These are phyloP conservation scores for Ptiloglossa arizonensis DNA, from an alignment of 1,140 invertebrate genomes.

Conservation along the genomic window DNA sequence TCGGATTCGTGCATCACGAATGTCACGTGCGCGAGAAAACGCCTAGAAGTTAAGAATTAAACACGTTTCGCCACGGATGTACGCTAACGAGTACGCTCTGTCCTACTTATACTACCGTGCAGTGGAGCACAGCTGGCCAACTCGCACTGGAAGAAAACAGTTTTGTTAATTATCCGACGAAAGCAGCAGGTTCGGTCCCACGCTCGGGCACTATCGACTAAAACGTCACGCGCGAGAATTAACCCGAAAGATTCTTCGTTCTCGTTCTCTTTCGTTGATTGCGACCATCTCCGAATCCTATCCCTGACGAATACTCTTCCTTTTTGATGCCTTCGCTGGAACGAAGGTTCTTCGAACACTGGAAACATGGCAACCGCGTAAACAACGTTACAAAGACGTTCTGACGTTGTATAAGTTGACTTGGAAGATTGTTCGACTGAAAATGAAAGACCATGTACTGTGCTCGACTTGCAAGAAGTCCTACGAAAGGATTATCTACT, in stretches of 20 bases:
- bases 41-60: conserved; percentile 48
- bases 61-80: conserved; percentile 6
- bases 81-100: conserved; percentile 21
- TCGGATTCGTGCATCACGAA: background rate
- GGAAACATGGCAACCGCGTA: no score
- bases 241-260: conserved; percentile 46
- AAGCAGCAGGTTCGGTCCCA: conserved; percentile 72
- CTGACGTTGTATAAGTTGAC: no score
- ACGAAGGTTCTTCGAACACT: no score
- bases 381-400: no score
- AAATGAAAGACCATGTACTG: no score
- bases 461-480: no score
- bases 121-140: conserved; percentile 32
- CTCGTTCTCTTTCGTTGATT: no score
- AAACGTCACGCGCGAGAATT: conserved; percentile 58
- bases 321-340: no score
- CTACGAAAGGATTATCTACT: no score
- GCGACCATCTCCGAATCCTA: background rate
- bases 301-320: no score
- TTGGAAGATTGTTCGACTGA: no score
- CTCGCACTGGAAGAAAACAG: conserved; percentile 62
- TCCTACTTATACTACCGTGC: conserved; percentile 32
- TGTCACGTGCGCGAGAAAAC: background rate
- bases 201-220: conserved; percentile 61
- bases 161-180: conserved; percentile 78